Conservation (phyloP, 2,797 vertebrate species). For the Micropoecilia bifurca region DNA sequence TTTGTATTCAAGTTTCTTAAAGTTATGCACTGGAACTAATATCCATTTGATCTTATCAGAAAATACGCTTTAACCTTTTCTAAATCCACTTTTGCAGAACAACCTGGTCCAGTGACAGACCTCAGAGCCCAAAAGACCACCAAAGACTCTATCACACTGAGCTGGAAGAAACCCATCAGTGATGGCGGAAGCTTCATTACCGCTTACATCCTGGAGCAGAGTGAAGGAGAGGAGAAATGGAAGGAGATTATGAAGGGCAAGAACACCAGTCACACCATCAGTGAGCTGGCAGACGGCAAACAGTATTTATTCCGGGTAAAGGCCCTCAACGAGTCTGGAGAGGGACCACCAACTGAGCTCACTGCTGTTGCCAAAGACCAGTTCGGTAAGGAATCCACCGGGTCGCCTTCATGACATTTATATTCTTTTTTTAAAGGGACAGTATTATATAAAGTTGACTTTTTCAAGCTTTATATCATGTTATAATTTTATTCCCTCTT, state of each 20-base stretch:
- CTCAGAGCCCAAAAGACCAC: slow-evolving; percentile 88
- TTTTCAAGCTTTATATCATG: no score
- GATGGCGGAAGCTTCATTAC: slow-evolving; percentile 93
- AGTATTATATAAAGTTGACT: no score
- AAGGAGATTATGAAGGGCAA: slow-evolving; percentile 88
- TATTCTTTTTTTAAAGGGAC: no score
- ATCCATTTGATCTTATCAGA: neutral
- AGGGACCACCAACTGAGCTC: slow-evolving; percentile 90
- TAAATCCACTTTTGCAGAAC: slow-evolving; percentile 80
- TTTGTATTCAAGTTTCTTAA: neutral
- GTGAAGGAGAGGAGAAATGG: slow-evolving; percentile 91
- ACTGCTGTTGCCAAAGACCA: slow-evolving; percentile 91
- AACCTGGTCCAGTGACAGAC: slow-evolving; percentile 94
- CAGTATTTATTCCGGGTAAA: slow-evolving; percentile 93
- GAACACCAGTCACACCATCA: slow-evolving; percentile 83
- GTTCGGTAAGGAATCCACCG: slow-evolving; percentile 83
- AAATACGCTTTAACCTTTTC: neutral
- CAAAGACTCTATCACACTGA: slow-evolving; percentile 89
- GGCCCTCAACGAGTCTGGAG: slow-evolving; percentile 93
- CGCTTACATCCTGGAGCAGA: slow-evolving; percentile 90
- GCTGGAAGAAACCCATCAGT: slow-evolving; percentile 94
- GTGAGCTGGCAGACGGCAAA: slow-evolving; percentile 89
- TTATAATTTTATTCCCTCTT: no score
- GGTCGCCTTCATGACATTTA: neutral
- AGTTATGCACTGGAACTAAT: neutral